Evolutionary conservation across 1,140 invertebrate genomes (phyloP).

Genomic region (Tetramorium parvispinum): DNA sequence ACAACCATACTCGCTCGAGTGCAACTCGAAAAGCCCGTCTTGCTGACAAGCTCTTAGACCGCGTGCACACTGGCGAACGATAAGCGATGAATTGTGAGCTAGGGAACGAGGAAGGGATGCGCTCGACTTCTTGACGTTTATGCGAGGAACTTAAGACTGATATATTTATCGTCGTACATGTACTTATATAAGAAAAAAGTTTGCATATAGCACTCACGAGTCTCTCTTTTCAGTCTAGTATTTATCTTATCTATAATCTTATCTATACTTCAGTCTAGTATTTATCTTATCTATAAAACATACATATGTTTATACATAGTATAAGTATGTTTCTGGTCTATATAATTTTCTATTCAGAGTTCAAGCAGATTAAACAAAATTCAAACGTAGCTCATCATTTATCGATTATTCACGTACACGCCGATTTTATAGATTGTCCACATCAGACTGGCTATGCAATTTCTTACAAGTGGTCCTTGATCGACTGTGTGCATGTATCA

Average conservation of each 20-base stretch:
- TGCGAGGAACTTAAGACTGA: not conserved
- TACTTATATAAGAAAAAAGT: not conserved
- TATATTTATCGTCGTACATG: not conserved
- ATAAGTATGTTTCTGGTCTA: not conserved
- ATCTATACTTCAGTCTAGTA: not conserved
- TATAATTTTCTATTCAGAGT: not conserved
- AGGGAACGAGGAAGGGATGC: not conserved
- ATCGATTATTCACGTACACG: not conserved
- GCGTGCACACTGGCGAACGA: constrained; percentile 11
- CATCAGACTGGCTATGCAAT: not conserved
- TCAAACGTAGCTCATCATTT: not conserved
- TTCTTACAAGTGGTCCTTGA: constrained; percentile 40
- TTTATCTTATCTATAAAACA: not conserved
- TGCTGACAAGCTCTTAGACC: constrained; percentile 34
- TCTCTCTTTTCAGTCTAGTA: not conserved
- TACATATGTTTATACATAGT: too few species aligned
- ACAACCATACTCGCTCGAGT: constrained; percentile 49
- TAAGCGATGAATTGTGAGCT: not conserved
- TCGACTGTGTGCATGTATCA: constrained; percentile 23
- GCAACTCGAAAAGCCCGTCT: constrained; percentile 14
- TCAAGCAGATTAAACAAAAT: not conserved
- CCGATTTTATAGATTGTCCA: not conserved
- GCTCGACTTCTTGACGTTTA: not conserved
- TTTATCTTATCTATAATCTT: not conserved
- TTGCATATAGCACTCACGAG: not conserved